Conservation (phyloP, 1,140 invertebrate species). For the Zaprionus ghesquierei region DNA sequence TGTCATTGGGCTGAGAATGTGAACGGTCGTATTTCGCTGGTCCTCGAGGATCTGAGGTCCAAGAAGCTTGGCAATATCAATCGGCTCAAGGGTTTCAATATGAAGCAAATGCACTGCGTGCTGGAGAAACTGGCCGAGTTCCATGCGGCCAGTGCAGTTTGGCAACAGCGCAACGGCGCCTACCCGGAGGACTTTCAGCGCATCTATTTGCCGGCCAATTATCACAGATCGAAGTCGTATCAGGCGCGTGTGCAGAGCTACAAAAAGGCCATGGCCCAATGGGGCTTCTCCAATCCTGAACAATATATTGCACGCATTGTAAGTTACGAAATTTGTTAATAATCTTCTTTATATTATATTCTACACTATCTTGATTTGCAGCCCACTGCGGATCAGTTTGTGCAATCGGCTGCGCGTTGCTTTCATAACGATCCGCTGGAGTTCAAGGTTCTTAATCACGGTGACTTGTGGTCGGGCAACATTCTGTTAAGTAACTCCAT, state of each 20-base stretch:
- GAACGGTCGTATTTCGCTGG: slow-evolving; percentile 74
- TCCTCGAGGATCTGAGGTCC: slow-evolving; percentile 84
- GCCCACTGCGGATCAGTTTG: slow-evolving; percentile 72
- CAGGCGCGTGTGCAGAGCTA: slow-evolving; percentile 71
- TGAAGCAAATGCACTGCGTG: slow-evolving; percentile 84
- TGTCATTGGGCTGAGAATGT: slow-evolving; percentile 68
- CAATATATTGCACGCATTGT: slow-evolving; percentile 59
- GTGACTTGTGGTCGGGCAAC: slow-evolving; percentile 84
- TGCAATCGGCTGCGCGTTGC: slow-evolving; percentile 58
- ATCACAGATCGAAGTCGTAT: slow-evolving; percentile 67
- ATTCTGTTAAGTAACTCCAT: slow-evolving; percentile 79
- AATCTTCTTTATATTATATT: neutral
- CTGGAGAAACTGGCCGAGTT: slow-evolving; percentile 84
- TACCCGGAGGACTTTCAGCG: slow-evolving; percentile 75
- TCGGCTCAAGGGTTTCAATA: slow-evolving; percentile 84
- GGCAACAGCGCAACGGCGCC: slow-evolving; percentile 55
- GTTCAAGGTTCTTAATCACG: slow-evolving; percentile 86
- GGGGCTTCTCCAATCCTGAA: slow-evolving; percentile 68
- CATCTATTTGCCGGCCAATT: slow-evolving; percentile 71
- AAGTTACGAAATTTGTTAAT: slow-evolving; percentile 29
- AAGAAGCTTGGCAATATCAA: slow-evolving; percentile 85
- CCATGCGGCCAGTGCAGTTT: slow-evolving; percentile 84
- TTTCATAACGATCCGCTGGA: slow-evolving; percentile 82
- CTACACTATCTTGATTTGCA: neutral
- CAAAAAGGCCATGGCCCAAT: slow-evolving; percentile 66